Conservation (phyloP, 2,113 vertebrate genomes). For the Symphodus melops region DNA sequence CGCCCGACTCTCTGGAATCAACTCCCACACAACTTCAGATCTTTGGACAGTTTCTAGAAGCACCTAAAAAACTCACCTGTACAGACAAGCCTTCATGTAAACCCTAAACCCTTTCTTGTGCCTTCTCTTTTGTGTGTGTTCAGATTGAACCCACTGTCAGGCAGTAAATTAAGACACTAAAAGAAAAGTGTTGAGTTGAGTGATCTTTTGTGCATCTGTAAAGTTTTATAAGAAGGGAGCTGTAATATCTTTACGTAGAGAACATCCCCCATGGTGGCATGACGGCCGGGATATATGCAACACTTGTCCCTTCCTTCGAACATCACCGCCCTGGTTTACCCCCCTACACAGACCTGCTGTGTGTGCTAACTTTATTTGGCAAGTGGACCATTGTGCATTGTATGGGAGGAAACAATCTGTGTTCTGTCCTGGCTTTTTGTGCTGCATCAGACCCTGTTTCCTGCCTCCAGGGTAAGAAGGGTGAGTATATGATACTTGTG, state of each 20-base stretch:
- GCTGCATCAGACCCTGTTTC: slow-evolving; percentile 38
- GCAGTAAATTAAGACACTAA: background rate
- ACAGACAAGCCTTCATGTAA: too few species aligned
- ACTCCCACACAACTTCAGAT: too few species aligned
- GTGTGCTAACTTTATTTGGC: slow-evolving; percentile 36
- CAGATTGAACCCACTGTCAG: background rate
- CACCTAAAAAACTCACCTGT: too few species aligned
- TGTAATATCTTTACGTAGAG: slow-evolving; percentile 13
- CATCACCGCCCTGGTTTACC: slow-evolving; percentile 17
- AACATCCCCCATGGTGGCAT: slow-evolving; percentile 14
- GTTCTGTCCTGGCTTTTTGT: slow-evolving; percentile 52
- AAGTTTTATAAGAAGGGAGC: background rate
- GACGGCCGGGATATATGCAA: slow-evolving; percentile 21
- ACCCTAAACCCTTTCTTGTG: too few species aligned
- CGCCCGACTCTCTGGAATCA: too few species aligned
- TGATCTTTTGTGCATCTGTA: background rate
- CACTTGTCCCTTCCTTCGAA: slow-evolving; percentile 33
- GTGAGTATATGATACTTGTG: slow-evolving; percentile 60
- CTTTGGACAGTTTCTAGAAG: too few species aligned
- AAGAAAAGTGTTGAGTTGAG: background rate
- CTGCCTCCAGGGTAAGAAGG: slow-evolving; percentile 35
- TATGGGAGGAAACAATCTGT: slow-evolving; percentile 58
- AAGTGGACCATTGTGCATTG: slow-evolving; percentile 61
- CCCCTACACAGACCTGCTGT: slow-evolving; percentile 39
- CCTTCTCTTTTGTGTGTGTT: too few species aligned